phyloP scores from a whole-genome alignment of 1,140 invertebrate species.

The Drosophila pallidifrons region DNA sequence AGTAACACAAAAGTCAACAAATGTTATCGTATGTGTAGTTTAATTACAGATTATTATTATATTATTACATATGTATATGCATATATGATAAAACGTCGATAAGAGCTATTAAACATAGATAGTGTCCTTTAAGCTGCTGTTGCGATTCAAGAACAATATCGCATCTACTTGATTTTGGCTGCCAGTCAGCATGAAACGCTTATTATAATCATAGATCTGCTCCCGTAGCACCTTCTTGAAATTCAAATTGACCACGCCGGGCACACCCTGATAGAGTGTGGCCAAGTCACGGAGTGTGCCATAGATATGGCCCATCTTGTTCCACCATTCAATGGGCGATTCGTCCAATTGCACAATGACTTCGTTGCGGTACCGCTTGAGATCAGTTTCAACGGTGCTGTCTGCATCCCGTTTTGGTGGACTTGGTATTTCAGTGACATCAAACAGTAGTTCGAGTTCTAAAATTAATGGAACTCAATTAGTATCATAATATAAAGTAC shows the following conservation, averaged over 20 bases:
- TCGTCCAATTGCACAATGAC: conserved; percentile 76
- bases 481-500: too few relatives aligned
- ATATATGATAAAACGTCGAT: conserved; percentile 37
- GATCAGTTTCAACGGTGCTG: conserved; percentile 70
- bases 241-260: conserved; percentile 77
- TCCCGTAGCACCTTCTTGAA: conserved; percentile 74
- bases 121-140: conserved; percentile 53
- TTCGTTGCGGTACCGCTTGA: conserved; percentile 79
- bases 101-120: conserved; percentile 50
- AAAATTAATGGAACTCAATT: background rate
- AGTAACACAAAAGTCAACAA: conserved; percentile 1
- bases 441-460: conserved; percentile 81
- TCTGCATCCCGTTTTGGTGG: conserved; percentile 55
- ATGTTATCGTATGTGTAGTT: conserved; percentile 31
- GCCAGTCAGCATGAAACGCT: conserved; percentile 76
- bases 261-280: conserved; percentile 73
- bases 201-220: conserved; percentile 77
- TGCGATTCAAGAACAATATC: conserved; percentile 76
- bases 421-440: conserved; percentile 65
- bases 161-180: conserved; percentile 72
- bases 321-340: conserved; percentile 78
- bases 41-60: conserved; percentile 42
- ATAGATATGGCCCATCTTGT: conserved; percentile 75
- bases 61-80: conserved; percentile 19
- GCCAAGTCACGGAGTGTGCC: conserved; percentile 73